phyloP scores from a whole-genome alignment of 2,797 vertebrate genomes.

The Coreius guichenoti region DNA sequence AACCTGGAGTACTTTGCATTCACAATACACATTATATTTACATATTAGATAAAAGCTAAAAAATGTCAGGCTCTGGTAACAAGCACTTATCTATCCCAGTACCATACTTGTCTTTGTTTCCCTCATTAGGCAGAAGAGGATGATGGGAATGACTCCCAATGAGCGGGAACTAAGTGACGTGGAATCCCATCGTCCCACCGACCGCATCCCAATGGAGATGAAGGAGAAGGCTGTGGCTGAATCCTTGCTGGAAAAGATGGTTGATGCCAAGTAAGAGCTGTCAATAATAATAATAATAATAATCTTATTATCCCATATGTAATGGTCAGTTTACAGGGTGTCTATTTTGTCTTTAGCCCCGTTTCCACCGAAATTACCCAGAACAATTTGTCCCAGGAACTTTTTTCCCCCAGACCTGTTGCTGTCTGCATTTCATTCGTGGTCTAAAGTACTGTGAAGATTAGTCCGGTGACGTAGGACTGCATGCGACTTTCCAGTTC shows the following conservation, averaged over 20 bases:
- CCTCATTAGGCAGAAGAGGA: conserved; percentile 83
- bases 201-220: conserved; percentile 82
- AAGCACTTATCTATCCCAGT: not conserved
- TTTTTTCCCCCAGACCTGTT: no score
- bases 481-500: no score
- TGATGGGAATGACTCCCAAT: conserved; percentile 92
- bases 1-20: not conserved
- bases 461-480: no score
- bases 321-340: not conserved
- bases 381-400: no score
- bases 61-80: not conserved
- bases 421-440: no score
- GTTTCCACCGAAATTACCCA: no score
- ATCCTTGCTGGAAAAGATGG: conserved; percentile 82
- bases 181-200: conserved; percentile 83
- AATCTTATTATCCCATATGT: not conserved
- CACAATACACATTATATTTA: not conserved
- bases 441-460: no score
- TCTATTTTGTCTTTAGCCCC: not conserved
- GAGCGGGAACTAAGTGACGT: conserved; percentile 84
- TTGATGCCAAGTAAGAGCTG: conserved; percentile 86
- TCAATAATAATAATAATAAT: not conserved
- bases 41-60: not conserved
- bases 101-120: not conserved
- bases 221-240: conserved; percentile 89